Conservation (phyloP, 2,888 invertebrate genomes). For the Chrysomela aeneicollis region DNA sequence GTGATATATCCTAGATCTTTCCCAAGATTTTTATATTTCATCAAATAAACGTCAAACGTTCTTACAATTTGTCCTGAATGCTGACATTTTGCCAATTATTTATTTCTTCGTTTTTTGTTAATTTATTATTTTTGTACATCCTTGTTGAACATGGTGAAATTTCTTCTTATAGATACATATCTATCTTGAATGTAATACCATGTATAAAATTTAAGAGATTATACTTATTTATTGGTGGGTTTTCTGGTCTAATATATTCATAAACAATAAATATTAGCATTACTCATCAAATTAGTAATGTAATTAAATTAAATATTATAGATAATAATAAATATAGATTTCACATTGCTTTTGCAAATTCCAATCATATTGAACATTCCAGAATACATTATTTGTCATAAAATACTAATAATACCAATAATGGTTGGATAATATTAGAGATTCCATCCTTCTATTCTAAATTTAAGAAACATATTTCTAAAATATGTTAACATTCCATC, state of each 20-base stretch:
- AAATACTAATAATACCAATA: not conserved
- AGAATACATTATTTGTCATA: not conserved
- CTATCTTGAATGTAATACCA: not conserved
- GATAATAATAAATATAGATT: too few relatives aligned
- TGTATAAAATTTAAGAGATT: not conserved
- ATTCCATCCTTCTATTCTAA: not conserved
- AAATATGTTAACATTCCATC: not conserved
- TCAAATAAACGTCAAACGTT: too few relatives aligned
- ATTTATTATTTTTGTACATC: conserved; percentile 13
- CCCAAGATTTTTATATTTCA: too few relatives aligned
- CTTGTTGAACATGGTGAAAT: conserved; percentile 8
- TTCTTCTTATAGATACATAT: not conserved
- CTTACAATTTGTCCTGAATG: too few relatives aligned
- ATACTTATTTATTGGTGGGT: not conserved
- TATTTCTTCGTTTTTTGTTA: conserved; percentile 12
- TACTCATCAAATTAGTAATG: not conserved
- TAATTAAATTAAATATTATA: not conserved
- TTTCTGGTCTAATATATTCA: not conserved
- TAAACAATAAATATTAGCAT: not conserved
- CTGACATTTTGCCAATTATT: not conserved
- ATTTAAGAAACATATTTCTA: too few relatives aligned
- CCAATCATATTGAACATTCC: not conserved
- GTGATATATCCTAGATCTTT: too few relatives aligned
- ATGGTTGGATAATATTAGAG: not conserved
- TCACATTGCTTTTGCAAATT: too few relatives aligned